Conservation (phyloP, 2,888 invertebrate genomes). For the Acleris emargana region DNA sequence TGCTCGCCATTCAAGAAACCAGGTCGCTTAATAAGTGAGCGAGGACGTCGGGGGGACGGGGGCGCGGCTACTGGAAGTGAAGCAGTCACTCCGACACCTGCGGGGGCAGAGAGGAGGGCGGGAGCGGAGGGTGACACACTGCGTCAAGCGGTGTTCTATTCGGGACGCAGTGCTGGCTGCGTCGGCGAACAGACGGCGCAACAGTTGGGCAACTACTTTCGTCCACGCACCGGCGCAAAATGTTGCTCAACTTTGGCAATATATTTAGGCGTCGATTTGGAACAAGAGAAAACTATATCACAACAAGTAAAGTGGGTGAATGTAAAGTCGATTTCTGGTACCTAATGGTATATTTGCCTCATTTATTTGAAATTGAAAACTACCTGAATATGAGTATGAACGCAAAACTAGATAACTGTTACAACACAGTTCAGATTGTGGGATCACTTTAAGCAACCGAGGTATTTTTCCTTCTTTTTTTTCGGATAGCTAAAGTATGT, state of each 20-base stretch:
- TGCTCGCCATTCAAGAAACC: conserved; percentile 27
- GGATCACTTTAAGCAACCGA: too few relatives aligned
- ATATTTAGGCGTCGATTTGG: conserved; percentile 13
- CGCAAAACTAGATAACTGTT: too few relatives aligned
- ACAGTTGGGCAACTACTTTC: conserved; percentile 23
- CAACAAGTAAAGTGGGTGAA: too few relatives aligned
- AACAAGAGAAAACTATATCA: conserved; percentile 7
- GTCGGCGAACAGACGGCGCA: conserved; percentile 4
- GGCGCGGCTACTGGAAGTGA: conserved; percentile 1
- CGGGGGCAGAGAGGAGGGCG: neutral
- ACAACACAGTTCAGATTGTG: too few relatives aligned
- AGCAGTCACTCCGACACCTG: conserved; percentile 19
- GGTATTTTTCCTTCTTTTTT: too few relatives aligned
- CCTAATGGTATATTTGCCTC: too few relatives aligned
- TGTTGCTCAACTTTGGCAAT: conserved; percentile 25
- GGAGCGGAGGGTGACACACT: conserved; percentile 17
- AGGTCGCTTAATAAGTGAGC: conserved; percentile 32
- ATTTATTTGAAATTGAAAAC: too few relatives aligned
- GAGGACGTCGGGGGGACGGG: neutral
- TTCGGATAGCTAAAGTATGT: too few relatives aligned
- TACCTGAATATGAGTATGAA: too few relatives aligned
- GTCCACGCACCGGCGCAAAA: neutral
- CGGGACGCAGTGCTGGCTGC: neutral
- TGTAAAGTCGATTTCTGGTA: too few relatives aligned
- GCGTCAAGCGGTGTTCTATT: neutral